Conservation (phyloP, 1,140 invertebrate genomes). For the Acromyrmex heyeri region DNA sequence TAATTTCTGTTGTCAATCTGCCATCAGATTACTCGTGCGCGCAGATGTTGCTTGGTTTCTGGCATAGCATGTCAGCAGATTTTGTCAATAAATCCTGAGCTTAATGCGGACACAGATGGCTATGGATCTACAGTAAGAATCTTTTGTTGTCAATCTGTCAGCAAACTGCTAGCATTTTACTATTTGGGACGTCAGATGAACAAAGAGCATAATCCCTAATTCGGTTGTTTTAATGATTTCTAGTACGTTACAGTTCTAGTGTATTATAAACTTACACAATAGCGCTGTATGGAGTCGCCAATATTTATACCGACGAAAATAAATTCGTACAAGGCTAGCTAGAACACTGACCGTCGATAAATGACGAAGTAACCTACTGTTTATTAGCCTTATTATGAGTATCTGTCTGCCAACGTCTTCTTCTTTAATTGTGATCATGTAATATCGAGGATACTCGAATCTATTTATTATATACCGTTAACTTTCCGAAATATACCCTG, state of each 20-base stretch:
- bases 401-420: background rate
- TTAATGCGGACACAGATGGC: no score
- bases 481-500: constrained; percentile 21
- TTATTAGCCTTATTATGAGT: constrained; percentile 3
- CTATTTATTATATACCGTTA: constrained; percentile 2
- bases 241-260: background rate
- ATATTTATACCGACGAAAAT: constrained; percentile 9
- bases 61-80: no score
- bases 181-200: no score
- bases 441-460: background rate
- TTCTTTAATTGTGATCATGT: constrained; percentile 5
- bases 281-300: background rate
- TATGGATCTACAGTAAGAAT: no score
- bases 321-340: constrained; percentile 28
- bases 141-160: no score
- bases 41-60: no score
- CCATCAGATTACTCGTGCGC: no score
- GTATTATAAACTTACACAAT: background rate
- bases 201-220: no score
- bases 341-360: constrained; percentile 41
- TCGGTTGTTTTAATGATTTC: no score
- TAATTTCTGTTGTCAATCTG: no score
- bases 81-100: no score
- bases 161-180: no score
- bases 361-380: constrained; percentile 34